Conservation (phyloP, 2,797 vertebrate genomes). For the Sus cebifrons region DNA sequence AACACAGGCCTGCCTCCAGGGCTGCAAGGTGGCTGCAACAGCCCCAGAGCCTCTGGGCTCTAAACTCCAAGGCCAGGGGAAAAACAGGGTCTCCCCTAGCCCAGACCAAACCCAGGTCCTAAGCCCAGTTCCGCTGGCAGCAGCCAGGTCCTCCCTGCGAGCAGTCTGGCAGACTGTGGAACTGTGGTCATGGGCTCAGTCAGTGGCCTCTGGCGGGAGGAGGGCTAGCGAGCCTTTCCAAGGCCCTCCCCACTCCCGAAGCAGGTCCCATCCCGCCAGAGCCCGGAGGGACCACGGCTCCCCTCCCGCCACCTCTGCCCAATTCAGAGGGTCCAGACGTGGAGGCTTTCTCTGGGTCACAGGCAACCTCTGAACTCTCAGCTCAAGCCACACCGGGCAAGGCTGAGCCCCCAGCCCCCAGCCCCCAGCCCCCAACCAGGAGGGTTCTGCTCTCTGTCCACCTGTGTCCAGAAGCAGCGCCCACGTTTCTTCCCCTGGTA, state of each 20-base stretch:
- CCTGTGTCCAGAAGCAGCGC: background rate
- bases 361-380: background rate
- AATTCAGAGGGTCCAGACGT: background rate
- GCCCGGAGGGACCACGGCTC: background rate
- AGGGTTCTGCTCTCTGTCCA: background rate
- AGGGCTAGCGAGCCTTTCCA: background rate
- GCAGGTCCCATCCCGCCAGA: background rate
- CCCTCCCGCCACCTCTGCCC: rapidly evolving
- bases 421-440: background rate
- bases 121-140: background rate
- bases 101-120: background rate
- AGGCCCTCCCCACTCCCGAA: background rate
- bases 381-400: background rate
- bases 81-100: rapidly evolving
- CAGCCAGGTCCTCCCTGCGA: too few species aligned
- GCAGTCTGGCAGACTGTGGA: background rate
- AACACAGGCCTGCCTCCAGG: background rate
- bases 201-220: background rate
- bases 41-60: background rate
- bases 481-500: background rate
- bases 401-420: background rate
- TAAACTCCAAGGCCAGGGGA: background rate
- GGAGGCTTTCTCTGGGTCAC: background rate
- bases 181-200: background rate
- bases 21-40: background rate